Conservation (phyloP, 2,113 vertebrate genomes). For the Oryzias melastigma region DNA sequence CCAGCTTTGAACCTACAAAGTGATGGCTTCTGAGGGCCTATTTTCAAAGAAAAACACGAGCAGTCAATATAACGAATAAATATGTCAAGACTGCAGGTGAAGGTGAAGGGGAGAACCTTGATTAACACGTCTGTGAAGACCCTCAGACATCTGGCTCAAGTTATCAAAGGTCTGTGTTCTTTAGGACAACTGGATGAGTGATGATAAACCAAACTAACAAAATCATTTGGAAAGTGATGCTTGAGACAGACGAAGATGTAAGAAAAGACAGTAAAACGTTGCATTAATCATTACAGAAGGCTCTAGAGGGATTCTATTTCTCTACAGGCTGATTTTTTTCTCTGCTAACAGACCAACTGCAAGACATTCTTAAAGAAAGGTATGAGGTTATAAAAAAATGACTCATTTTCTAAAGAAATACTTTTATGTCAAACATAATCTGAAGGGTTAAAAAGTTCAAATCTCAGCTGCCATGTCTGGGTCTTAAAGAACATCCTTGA, state of each 20-base stretch:
- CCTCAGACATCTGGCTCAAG: too few species aligned
- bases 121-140: too few species aligned
- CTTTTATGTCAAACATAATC: neutral
- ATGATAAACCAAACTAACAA: slow-evolving; percentile 1
- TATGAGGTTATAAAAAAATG: neutral
- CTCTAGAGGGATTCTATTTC: neutral
- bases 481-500: slow-evolving; percentile 25
- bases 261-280: neutral
- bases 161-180: too few species aligned
- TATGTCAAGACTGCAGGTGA: slow-evolving; percentile 41
- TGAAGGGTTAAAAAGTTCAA: slow-evolving; percentile 18
- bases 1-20: slow-evolving; percentile 35
- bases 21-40: slow-evolving; percentile 39
- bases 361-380: neutral
- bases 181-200: too few species aligned
- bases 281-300: neutral
- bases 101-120: too few species aligned
- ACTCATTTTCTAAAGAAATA: too few species aligned
- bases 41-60: slow-evolving; percentile 44
- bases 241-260: neutral
- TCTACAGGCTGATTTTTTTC: neutral
- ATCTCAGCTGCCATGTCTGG: slow-evolving; percentile 12
- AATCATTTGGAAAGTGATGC: slow-evolving; percentile 1
- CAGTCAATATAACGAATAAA: slow-evolving; percentile 51
- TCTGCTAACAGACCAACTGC: too few species aligned